Evolutionary conservation across 2,113 vertebrate genomes (phyloP).

Genomic region (Tenebrosternarchus preto): DNA sequence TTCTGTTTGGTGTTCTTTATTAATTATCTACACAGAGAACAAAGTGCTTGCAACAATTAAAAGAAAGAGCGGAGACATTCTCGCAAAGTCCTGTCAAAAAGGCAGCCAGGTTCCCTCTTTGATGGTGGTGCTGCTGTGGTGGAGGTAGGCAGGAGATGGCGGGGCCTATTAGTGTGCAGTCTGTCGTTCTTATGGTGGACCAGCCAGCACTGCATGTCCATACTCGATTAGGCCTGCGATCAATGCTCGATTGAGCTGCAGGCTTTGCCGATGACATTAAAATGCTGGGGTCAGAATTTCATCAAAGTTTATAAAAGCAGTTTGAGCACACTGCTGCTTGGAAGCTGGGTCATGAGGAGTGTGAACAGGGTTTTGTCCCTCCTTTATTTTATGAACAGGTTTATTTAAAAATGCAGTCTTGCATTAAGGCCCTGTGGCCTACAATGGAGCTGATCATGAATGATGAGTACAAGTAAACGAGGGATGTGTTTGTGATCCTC

Average conservation of each 20-base stretch:
- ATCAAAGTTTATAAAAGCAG: constrained; percentile 50
- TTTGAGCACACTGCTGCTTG: neutral
- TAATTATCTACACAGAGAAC: constrained; percentile 34
- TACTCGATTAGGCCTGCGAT: constrained; percentile 45
- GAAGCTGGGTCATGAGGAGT: neutral
- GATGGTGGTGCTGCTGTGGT: constrained; percentile 25
- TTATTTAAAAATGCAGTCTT: constrained; percentile 41
- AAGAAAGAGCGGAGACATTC: neutral
- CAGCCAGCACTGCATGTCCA: constrained; percentile 35
- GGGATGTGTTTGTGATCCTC: too few relatives aligned
- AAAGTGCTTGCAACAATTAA: constrained; percentile 14
- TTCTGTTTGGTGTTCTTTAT: constrained; percentile 20
- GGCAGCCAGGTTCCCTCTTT: constrained; percentile 11
- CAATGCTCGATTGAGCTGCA: constrained; percentile 50
- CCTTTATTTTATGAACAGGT: constrained; percentile 45
- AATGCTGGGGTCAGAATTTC: constrained; percentile 49
- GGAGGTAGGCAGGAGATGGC: constrained; percentile 21
- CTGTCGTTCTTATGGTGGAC: constrained; percentile 31
- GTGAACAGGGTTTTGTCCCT: constrained; percentile 1
- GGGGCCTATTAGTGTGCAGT: constrained; percentile 45
- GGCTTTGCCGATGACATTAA: constrained; percentile 47
- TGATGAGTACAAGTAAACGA: too few relatives aligned
- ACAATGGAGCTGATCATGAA: constrained; percentile 24
- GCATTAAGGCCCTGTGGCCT: constrained; percentile 32
- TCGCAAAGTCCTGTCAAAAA: constrained; percentile 16